These are phyloP conservation scores for Arothron firmamentum DNA, from an alignment of 2,113 vertebrate genomes.

Conservation along the genomic window DNA sequence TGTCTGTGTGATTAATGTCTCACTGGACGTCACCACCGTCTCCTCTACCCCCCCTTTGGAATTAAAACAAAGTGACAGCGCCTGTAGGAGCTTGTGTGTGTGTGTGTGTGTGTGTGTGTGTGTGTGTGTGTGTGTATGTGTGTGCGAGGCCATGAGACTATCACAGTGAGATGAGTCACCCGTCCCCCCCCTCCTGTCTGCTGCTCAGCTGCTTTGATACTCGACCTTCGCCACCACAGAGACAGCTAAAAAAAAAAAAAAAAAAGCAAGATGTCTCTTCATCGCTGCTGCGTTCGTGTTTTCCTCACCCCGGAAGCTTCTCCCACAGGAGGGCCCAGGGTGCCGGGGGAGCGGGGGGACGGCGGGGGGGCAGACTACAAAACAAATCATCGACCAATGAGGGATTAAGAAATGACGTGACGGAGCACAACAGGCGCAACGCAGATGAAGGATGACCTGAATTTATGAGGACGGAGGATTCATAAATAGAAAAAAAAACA, in stretches of 20 bases:
- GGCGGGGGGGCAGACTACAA: neutral
- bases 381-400: slow-evolving; percentile 1
- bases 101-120: slow-evolving; percentile 24
- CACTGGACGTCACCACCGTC: neutral
- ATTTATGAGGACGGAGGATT: neutral
- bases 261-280: too few relatives aligned
- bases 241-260: too few relatives aligned
- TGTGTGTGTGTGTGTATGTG: too few relatives aligned
- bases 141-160: slow-evolving; percentile 49
- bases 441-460: slow-evolving; percentile 6
- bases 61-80: slow-evolving; percentile 61
- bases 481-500: neutral
- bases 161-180: slow-evolving; percentile 55
- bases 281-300: too few relatives aligned
- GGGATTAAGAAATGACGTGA: slow-evolving; percentile 13
- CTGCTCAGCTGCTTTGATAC: slow-evolving; percentile 39
- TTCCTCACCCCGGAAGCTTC: neutral
- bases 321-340: neutral
- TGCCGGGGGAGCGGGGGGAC: neutral
- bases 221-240: slow-evolving; percentile 31
- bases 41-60: slow-evolving; percentile 1
- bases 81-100: slow-evolving; percentile 34
- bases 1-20: neutral
- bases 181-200: slow-evolving; percentile 27
- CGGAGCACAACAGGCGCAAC: neutral